Evolutionary conservation across 2,888 invertebrate genomes (phyloP), one percentile per base, ranked within the genome.

Genomic region (Agrotis puta): DNA sequence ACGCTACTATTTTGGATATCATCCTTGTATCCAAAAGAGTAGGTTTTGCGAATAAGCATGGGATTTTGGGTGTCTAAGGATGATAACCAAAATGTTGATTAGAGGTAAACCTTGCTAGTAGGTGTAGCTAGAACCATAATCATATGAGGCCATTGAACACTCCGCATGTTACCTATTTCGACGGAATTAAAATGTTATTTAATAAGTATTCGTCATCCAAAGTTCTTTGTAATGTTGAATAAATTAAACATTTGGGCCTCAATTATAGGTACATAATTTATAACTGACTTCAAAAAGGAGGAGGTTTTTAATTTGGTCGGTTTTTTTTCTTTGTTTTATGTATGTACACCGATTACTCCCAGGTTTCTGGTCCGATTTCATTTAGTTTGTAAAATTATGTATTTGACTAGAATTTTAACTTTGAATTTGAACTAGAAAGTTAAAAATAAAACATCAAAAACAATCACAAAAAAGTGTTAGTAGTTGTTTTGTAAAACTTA

Each of bases 1-100:
- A n/a, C n/a, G 0, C 14, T n/a, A 20, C 20, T 50, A 27, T 57
- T 74, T 68, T 51, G 39, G 53, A 6, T 56, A 50, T 54, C 0
- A 59, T 33, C 27, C 47, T 64, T 74, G 58, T 6, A 7, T n/a
- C 48, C 56, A 27, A 51, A 62, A 58, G 22, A 20, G 33, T n/a
- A 3, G 3, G 0, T 27, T 66, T 56, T 67, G 45, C 24, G 16
- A 51, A 39, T 39, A 39, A 61, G 33, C 16, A 51, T 47, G 13
- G 2, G 2, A 14, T 47, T 62, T 47, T 56, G 43, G 64, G 13
- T 50, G 2, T 13, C n/a, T 45, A 66, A 66, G 33, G 67, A 50
- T 66, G 13, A 24, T 0, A 27, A 16, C 6, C 22, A 43, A 65
- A 43, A 45, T 13, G 13, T 27, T 27, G 1, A 53, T 65, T 39